Evolutionary conservation across 1,140 invertebrate genomes (phyloP), one percentile per base, ranked within the genome.

Genomic region (Drosophila chauvacae): DNA sequence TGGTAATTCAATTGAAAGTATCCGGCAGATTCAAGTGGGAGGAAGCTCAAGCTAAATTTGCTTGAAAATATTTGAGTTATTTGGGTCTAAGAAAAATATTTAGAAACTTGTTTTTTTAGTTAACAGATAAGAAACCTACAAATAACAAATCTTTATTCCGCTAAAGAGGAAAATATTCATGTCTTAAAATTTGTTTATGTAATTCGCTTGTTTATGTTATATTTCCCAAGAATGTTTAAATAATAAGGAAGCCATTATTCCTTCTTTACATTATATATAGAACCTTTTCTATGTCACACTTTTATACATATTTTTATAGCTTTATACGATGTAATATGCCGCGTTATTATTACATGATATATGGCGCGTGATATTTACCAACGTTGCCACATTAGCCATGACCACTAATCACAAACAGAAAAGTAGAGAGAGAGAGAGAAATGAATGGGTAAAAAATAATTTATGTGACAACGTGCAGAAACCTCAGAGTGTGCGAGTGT

Each of bases 391-490:
- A 82, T 82, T 82, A 82, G 75, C 80, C 74, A 50, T 75, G 75
- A 79, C 64, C 80, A 82, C 80, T 82, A 82, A 82, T 82, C 80
- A 82, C 80, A 41, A 53, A 37, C 42, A 30, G 39, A 20, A 18
- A 20, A n/a, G 42, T 4, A 9, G 18, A 35, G 18, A 35, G n/a
- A 13, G 42, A 20, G n/a, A 11, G 30, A 26, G 23, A 14, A 11
- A 35, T 6, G 18, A 73, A 63, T 71, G 48, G 23, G 56, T 53
- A 58, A 42, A 58, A 77, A 78, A 63, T 81, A 73, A 82, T 83
- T 82, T 82, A 82, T 82, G 80, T 78, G 75, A 82, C 70, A 82
- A 81, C 74, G 80, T 81, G 80, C 79, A 77, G 63, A 81, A 81
- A 80, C 61, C 33, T 18, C 39, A 16, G 20, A 39, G 37, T 47